phyloP scores from a whole-genome alignment of 2,797 vertebrate genomes.

The Otolemur crassicaudatus region DNA sequence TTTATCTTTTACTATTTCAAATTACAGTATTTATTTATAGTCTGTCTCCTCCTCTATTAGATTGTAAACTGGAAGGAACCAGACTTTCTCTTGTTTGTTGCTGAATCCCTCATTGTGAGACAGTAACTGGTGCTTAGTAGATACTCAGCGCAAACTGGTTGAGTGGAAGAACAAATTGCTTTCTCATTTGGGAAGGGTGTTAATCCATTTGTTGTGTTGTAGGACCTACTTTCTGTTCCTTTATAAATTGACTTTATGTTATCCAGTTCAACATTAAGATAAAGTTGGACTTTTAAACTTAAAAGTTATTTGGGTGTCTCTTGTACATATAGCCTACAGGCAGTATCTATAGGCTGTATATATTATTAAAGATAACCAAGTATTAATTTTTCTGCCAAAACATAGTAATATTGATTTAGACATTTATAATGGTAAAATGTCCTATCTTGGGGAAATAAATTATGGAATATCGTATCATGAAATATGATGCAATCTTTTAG shows the following conservation, averaged over 20 bases:
- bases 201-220: neutral
- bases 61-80: neutral
- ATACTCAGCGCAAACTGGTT: neutral
- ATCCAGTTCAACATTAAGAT: constrained; percentile 1
- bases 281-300: constrained; percentile 23
- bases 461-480: neutral
- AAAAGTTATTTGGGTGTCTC: neutral
- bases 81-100: constrained; percentile 16
- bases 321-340: neutral
- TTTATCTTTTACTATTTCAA: neutral
- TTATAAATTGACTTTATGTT: constrained; percentile 6
- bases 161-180: neutral
- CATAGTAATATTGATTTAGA: neutral
- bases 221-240: neutral
- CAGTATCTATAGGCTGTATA: neutral
- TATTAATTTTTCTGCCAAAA: neutral
- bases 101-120: neutral
- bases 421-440: neutral
- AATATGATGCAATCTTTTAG: neutral
- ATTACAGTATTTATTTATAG: neutral
- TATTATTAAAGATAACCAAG: constrained; percentile 10
- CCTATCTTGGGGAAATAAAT: neutral
- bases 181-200: constrained; percentile 7
- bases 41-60: neutral
- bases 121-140: neutral